Evolutionary conservation across 2,888 invertebrate species (phyloP), one percentile per base, ranked within the genome.

Genomic region (Auanema sp.): DNA sequence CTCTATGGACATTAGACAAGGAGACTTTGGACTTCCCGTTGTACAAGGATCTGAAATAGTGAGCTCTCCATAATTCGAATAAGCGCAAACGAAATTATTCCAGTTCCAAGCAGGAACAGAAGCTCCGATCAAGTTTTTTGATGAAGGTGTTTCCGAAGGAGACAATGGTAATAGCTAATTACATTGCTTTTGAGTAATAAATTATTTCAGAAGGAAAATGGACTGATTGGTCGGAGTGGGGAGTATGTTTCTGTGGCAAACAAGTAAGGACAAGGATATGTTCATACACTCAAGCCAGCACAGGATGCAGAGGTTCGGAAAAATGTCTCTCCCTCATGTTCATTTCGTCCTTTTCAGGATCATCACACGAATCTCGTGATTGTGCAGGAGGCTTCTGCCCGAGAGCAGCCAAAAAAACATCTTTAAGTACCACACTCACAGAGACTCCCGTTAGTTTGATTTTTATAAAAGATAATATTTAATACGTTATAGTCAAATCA

Each of bases 361-460:
- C 41, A n/a, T 52, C 59, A 12, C 52, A 60, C 42, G 51, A 60
- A 42, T 18, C 52, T 14, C 18, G 59, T 5, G 16, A 24, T 12
- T 60, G 59, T 42, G 16, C 51, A n/a, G 59, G 59, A 18, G 59
- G 59, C 21, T 18, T n/a, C 11, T 60, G 59, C 51, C 52, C 59
- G 14, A 50, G 47, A 18, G 41, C 23, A 10, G 8, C 33, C 18
- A 14, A 40, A 42, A 16, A 55, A 24, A 33, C 42, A 18, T 23
- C 53, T 23, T 24, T 24, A 2, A 16, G 24, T 14, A 2, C 23
- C 16, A 3, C 33, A 5, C 33, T 33, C 33, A 33, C 33, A 33
- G 33, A 33, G 8, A 33, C 16, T 53, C 16, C n/a, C 10, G 21
- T 12, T 23, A 40, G 18, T 53, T 11, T 53, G 53, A 53, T 18